Evolutionary conservation across 2,888 invertebrate genomes (phyloP).

Genomic region (Nomada fabriciana): DNA sequence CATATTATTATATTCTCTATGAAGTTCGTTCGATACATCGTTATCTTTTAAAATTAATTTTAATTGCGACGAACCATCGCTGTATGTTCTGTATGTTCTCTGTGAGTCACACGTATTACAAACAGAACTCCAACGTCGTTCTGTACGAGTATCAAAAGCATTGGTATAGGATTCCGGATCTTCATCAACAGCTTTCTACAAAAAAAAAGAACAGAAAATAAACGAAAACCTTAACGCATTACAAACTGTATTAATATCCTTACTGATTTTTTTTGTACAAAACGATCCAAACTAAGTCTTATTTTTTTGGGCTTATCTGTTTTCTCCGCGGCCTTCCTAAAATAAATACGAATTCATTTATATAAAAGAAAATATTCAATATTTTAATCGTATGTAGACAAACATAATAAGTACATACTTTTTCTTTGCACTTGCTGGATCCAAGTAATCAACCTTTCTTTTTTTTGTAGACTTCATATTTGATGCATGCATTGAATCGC

Average conservation of each 20-base stretch:
- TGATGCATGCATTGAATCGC: slow-evolving; percentile 85
- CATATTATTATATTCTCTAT: slow-evolving; percentile 75
- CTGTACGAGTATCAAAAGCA: slow-evolving; percentile 78
- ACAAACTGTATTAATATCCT: slow-evolving; percentile 19
- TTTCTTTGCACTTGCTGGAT: slow-evolving; percentile 88
- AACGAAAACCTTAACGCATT: slow-evolving; percentile 4
- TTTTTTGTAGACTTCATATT: slow-evolving; percentile 88
- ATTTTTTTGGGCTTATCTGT: slow-evolving; percentile 79
- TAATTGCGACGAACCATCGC: slow-evolving; percentile 62
- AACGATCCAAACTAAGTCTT: slow-evolving; percentile 80
- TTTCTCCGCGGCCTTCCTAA: slow-evolving; percentile 75
- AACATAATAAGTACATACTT: slow-evolving; percentile 85
- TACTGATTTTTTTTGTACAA: slow-evolving; percentile 78
- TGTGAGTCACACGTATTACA: slow-evolving; percentile 81
- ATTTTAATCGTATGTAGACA: background rate
- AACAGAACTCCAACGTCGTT: slow-evolving; percentile 87
- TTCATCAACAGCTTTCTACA: slow-evolving; percentile 73
- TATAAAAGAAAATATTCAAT: background rate
- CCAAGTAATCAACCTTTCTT: slow-evolving; percentile 87
- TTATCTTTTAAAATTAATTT: slow-evolving; percentile 69
- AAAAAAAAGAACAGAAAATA: slow-evolving; percentile 23
- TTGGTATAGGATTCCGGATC: slow-evolving; percentile 70
- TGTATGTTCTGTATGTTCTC: slow-evolving; percentile 71
- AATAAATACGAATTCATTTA: slow-evolving; percentile 36
- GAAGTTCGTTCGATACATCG: slow-evolving; percentile 66